A percentile compares a stretch with the other conserved stretches of the same genome.
Conservation (phyloP, 1,140 invertebrate genomes). For the Drosophila albomicans region DNA sequence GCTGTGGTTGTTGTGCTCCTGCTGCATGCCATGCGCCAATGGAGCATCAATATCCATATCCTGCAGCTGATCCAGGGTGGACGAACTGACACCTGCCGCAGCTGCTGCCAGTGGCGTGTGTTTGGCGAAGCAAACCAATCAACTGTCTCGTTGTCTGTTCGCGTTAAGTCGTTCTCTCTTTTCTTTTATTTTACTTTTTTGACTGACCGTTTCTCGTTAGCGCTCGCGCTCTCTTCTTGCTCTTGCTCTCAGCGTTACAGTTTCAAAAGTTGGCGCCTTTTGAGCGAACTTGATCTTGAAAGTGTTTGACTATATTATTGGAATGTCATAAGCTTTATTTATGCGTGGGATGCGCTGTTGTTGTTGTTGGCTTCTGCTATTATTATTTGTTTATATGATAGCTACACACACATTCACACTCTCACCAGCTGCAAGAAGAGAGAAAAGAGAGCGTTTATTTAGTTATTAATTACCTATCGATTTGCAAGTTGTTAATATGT, state of each 20-base stretch:
- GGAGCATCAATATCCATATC: slow-evolving; percentile 83
- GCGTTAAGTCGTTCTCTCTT: not conserved
- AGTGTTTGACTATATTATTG: slow-evolving; percentile 54
- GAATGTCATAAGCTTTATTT: slow-evolving; percentile 73
- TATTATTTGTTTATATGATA: slow-evolving; percentile 47
- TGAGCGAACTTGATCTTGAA: slow-evolving; percentile 33
- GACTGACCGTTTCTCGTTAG: not conserved
- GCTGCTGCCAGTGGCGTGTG: slow-evolving; percentile 9
- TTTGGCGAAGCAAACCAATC: slow-evolving; percentile 13
- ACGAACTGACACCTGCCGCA: slow-evolving; percentile 17
- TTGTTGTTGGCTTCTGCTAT: slow-evolving; percentile 39
- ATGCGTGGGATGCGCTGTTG: slow-evolving; percentile 53
- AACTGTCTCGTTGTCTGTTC: slow-evolving; percentile 7
- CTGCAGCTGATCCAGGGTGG: slow-evolving; percentile 75
- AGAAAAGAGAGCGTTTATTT: slow-evolving; percentile 56
- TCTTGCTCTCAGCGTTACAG: slow-evolving; percentile 2
- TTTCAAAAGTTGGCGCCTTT: slow-evolving; percentile 38
- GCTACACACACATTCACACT: slow-evolving; percentile 51
- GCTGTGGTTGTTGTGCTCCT: slow-evolving; percentile 53
- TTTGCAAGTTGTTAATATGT: slow-evolving; percentile 46
- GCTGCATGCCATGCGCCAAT: slow-evolving; percentile 52
- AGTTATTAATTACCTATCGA: slow-evolving; percentile 77
- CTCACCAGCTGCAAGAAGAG: slow-evolving; percentile 65
- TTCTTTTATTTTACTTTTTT: not conserved
- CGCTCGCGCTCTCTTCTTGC: not conserved